Evolutionary conservation across 2,113 vertebrate genomes (phyloP).

Genomic region (Alexandromys fortis): DNA sequence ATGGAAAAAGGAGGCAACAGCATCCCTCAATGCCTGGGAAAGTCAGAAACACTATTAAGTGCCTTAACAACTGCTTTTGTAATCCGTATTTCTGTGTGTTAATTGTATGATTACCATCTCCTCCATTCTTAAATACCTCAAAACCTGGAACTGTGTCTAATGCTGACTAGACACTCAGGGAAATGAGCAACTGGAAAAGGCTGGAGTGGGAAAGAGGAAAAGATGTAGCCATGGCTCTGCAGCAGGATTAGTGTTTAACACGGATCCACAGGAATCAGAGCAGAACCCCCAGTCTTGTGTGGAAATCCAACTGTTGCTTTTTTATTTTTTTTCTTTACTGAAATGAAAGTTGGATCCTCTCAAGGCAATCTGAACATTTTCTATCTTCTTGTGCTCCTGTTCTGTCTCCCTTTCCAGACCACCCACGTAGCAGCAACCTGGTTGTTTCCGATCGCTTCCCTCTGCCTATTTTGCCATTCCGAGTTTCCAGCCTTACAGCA

Average conservation of each 20-base stretch:
- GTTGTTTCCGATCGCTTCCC: not conserved
- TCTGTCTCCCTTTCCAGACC: constrained; percentile 23
- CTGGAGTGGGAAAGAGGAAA: not conserved
- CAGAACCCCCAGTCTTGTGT: not conserved
- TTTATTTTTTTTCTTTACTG: not conserved
- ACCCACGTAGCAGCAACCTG: not conserved
- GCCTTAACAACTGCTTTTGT: not conserved
- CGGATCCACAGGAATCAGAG: not conserved
- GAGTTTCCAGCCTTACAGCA: not conserved
- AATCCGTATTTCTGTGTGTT: not conserved
- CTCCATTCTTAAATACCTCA: not conserved
- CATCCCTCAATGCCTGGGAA: not conserved
- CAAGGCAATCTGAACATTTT: not conserved
- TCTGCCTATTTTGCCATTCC: not conserved
- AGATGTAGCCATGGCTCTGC: not conserved
- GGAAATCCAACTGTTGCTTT: not conserved
- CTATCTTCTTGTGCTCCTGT: not conserved
- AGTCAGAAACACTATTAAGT: not conserved
- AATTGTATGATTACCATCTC: not conserved
- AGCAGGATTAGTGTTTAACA: not conserved
- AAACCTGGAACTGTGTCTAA: not conserved
- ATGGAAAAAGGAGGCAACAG: not conserved
- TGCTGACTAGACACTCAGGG: not conserved
- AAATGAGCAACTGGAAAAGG: not conserved
- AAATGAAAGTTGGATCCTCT: constrained; percentile 6